Evolutionary conservation across 1,140 invertebrate genomes (phyloP).

Genomic region (Samia ricini): DNA sequence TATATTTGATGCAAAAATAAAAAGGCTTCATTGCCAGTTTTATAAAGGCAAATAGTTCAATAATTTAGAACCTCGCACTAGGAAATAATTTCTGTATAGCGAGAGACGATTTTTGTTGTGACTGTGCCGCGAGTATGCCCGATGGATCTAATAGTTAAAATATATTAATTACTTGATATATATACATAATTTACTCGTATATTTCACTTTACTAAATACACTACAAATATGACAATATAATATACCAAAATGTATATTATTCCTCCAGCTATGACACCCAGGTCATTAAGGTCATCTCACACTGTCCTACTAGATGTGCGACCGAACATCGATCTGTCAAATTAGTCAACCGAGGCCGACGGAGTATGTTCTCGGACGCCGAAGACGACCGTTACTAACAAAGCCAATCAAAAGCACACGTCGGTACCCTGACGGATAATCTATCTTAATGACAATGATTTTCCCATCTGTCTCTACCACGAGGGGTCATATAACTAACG

Average conservation of each 20-base stretch:
- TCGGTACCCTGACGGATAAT: constrained; percentile 57
- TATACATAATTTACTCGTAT: too few relatives aligned
- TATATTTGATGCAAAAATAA: too few relatives aligned
- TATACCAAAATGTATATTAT: too few relatives aligned
- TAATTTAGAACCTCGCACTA: too few relatives aligned
- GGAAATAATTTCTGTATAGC: too few relatives aligned
- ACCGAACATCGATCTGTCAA: constrained; percentile 70
- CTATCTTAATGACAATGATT: constrained; percentile 74
- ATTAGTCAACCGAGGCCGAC: constrained; percentile 51
- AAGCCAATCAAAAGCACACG: constrained; percentile 66
- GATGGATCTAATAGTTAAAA: too few relatives aligned
- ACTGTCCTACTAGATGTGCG: constrained; percentile 25
- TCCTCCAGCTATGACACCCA: background rate
- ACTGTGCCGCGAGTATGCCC: too few relatives aligned
- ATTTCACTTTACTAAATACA: too few relatives aligned
- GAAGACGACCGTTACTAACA: constrained; percentile 62
- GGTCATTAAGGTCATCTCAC: constrained; percentile 51
- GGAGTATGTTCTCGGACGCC: constrained; percentile 52
- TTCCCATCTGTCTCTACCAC: constrained; percentile 45
- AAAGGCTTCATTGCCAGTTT: too few relatives aligned
- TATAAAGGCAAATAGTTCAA: background rate
- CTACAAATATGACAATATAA: too few relatives aligned
- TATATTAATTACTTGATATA: too few relatives aligned
- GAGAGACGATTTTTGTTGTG: too few relatives aligned
- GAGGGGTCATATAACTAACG: constrained; percentile 11